A percentile compares a stretch with the other conserved stretches of the same genome.
phyloP scores from a whole-genome alignment of 2,113 vertebrate species.

The Corythaixoides concolor region DNA sequence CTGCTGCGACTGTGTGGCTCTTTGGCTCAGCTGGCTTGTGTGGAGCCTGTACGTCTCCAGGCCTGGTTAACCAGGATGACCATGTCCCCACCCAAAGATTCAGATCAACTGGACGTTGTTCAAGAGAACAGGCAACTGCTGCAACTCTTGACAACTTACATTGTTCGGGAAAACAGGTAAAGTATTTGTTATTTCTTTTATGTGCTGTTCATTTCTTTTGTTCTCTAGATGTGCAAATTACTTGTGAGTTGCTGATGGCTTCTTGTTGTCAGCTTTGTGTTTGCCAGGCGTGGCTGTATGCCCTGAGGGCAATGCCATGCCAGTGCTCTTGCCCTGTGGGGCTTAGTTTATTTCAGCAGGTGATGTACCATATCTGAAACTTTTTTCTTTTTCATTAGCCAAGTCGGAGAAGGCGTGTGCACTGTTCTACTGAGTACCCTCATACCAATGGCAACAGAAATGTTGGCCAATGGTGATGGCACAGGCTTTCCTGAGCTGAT shows the following conservation, averaged over 20 bases:
- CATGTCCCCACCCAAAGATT: constrained; percentile 89
- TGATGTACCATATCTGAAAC: not conserved
- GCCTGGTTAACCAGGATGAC: constrained; percentile 98
- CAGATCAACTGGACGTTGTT: constrained; percentile 90
- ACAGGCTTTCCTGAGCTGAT: constrained; percentile 97
- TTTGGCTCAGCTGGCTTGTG: constrained; percentile 93
- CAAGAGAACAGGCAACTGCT: constrained; percentile 96
- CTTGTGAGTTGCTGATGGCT: not conserved
- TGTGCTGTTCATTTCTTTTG: not conserved
- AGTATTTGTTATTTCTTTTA: not conserved
- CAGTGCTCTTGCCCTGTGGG: not conserved
- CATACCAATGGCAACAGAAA: constrained; percentile 97
- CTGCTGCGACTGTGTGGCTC: constrained; percentile 92
- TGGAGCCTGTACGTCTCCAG: constrained; percentile 89
- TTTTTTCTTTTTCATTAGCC: constrained; percentile 71
- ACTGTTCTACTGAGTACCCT: constrained; percentile 94
- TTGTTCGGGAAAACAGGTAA: constrained; percentile 93
- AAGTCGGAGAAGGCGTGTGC: constrained; percentile 98
- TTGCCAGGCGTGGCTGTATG: too few species aligned
- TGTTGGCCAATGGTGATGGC: constrained; percentile 92
- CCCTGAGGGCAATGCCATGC: not conserved
- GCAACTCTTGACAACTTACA: constrained; percentile 92
- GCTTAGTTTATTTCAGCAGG: not conserved
- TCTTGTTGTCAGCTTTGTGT: not conserved
- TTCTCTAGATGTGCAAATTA: not conserved